Conservation (phyloP, 2,888 invertebrate genomes). For the Cecidostiba fungosa region DNA sequence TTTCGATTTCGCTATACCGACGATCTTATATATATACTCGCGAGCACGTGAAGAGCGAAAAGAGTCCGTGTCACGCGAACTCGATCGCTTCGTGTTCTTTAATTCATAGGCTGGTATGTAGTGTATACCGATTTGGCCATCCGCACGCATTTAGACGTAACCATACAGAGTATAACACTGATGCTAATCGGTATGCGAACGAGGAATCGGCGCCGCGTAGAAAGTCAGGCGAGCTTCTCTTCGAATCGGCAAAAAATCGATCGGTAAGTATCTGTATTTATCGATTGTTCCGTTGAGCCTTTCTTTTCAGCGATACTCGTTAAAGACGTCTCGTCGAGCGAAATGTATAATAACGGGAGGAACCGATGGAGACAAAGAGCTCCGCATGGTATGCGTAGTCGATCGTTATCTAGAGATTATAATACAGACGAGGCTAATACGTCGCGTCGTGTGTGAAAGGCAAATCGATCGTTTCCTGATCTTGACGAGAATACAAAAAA, state of each 20-base stretch:
- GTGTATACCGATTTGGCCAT: not conserved
- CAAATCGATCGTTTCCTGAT: conserved; percentile 16
- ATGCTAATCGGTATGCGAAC: not conserved
- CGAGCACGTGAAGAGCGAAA: not conserved
- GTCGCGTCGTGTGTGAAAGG: not conserved
- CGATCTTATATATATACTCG: not conserved
- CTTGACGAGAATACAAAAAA: not conserved
- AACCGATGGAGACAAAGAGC: conserved; percentile 13
- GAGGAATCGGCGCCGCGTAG: not conserved
- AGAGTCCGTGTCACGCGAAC: not conserved
- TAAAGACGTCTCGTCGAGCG: not conserved
- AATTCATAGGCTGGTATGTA: not conserved
- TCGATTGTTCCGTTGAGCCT: not conserved
- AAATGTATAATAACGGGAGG: not conserved
- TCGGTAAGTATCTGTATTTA: not conserved
- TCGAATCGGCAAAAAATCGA: not conserved
- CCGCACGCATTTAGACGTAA: not conserved
- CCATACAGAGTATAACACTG: not conserved
- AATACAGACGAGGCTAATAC: not conserved
- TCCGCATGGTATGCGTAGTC: not conserved
- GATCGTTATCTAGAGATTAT: conserved; percentile 21
- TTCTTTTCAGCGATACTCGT: not conserved
- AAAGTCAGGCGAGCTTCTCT: conserved; percentile 6
- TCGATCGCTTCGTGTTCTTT: not conserved
- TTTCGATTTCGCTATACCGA: not conserved